Conservation (phyloP, 1,140 invertebrate species). For the Drosophila malerkotliana region DNA sequence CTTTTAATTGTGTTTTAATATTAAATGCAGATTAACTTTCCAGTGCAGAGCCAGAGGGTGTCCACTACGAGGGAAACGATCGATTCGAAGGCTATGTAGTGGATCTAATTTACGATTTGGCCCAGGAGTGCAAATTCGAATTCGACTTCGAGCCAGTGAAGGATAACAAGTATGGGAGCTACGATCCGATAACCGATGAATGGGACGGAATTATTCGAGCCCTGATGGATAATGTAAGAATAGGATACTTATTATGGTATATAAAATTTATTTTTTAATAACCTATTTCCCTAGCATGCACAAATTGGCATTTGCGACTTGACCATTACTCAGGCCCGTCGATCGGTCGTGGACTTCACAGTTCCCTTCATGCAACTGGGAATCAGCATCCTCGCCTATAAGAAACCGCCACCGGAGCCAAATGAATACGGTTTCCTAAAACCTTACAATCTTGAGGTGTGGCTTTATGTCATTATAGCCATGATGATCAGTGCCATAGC, state of each 20-base stretch:
- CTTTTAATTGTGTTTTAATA: background rate
- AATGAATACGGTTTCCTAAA: constrained; percentile 96
- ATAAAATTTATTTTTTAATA: background rate
- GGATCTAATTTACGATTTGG: constrained; percentile 89
- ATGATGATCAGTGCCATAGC: constrained; percentile 95
- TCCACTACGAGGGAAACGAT: constrained; percentile 84
- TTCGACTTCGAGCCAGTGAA: constrained; percentile 89
- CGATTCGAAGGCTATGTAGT: constrained; percentile 90
- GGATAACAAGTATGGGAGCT: constrained; percentile 89
- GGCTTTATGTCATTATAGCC: constrained; percentile 96
- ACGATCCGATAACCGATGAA: constrained; percentile 87
- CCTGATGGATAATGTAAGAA: constrained; percentile 87
- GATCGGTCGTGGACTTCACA: constrained; percentile 93
- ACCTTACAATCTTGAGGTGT: constrained; percentile 95
- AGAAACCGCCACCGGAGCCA: constrained; percentile 93
- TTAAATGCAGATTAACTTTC: background rate
- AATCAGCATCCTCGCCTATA: constrained; percentile 94
- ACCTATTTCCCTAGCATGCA: constrained; percentile 87
- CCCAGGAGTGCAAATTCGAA: constrained; percentile 89
- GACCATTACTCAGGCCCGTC: constrained; percentile 93
- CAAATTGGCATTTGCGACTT: constrained; percentile 95
- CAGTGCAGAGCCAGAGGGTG: constrained; percentile 69
- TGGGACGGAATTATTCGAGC: constrained; percentile 95
- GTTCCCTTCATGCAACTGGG: constrained; percentile 95
- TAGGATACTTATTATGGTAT: background rate